These are phyloP conservation scores for Aphodius granarius DNA, from an alignment of 2,888 invertebrate species.

Conservation along the genomic window DNA sequence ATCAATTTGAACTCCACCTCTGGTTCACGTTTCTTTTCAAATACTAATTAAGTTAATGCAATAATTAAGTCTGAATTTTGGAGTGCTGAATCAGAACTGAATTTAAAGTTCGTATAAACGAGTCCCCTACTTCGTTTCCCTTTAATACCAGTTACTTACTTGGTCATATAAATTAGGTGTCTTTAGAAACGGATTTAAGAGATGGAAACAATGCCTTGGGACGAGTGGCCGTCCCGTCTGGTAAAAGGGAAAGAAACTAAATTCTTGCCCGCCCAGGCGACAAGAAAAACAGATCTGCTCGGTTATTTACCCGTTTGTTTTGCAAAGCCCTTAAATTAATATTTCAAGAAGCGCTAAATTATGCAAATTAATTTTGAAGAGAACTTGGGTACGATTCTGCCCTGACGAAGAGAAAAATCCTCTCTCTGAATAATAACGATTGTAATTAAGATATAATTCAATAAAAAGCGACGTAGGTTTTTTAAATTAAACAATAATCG, in stretches of 20 bases:
- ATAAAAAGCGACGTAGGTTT: too few relatives aligned
- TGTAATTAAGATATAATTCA: too few relatives aligned
- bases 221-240: background rate
- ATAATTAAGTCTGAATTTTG: background rate
- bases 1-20: too few relatives aligned
- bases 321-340: slow-evolving; percentile 2
- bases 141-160: slow-evolving; percentile 18
- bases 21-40: too few relatives aligned
- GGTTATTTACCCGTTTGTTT: background rate
- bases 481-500: too few relatives aligned
- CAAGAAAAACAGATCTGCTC: background rate
- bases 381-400: too few relatives aligned
- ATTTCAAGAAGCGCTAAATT: slow-evolving; percentile 15
- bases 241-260: slow-evolving; percentile 1
- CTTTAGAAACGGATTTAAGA: slow-evolving; percentile 21
- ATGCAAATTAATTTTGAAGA: slow-evolving; percentile 5
- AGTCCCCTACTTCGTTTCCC: slow-evolving; percentile 17
- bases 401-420: too few relatives aligned
- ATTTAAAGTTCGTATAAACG: slow-evolving; percentile 24
- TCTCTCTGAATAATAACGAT: too few relatives aligned
- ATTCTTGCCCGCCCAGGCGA: background rate
- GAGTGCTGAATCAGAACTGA: background rate
- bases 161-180: slow-evolving; percentile 25
- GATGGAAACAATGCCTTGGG: background rate
- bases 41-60: too few relatives aligned